Base-by-base conservation (phyloP, 1,140 invertebrate genomes). In the Tetragonula clypearis region DNA sequence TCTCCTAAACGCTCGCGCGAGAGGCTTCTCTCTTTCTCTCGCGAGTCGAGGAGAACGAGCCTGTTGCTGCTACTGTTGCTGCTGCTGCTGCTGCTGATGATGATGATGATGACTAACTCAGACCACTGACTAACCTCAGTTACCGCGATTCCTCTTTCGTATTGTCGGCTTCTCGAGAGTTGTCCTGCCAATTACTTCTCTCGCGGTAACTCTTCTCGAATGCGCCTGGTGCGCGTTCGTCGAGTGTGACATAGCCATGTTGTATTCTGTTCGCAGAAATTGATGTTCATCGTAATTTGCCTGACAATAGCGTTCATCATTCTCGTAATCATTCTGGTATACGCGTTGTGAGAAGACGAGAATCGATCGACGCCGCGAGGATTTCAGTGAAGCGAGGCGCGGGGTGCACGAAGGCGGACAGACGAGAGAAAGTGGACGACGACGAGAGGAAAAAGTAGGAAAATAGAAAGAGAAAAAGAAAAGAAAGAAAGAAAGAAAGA, bases 201-300 rank as follows among this genome's bases (percentile, higher is more conserved):
- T 69, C 53, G 19, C 21, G 49, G 12, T 15, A 2, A 41, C 14
- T 55, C 26, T 12, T 79, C n/a, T 12, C 30, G 9, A 35, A 65
- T 19, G 17, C 66, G 30, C 14, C 30, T 26, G 41, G 41, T 53
- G 2, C n/a, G 41, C 55, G 17, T 77, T 83, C 30, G 23, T 5
- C 62, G 65, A 83, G 78, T 88, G 78, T 88, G 77, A 88, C 69
- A 35, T 30, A 9, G 17, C 79, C 62, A 79, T 72, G 12, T 55
- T 80, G 95, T 96, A 92, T 96, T 97, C 94, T 96, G 95, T 96
- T 97, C 96, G 93, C 97, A 97, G 97, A 97, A 97, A 97, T 96
- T 97, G 96, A 96, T 97, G 96, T 96, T 97, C 96, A 97, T 97
- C 95, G 96, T 97, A 95, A 96, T 97, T 95, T 97, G 97, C 96